These are phyloP conservation scores for Notarius quadriscutis DNA, from an alignment of 2,113 vertebrate species.

Conservation along the genomic window DNA sequence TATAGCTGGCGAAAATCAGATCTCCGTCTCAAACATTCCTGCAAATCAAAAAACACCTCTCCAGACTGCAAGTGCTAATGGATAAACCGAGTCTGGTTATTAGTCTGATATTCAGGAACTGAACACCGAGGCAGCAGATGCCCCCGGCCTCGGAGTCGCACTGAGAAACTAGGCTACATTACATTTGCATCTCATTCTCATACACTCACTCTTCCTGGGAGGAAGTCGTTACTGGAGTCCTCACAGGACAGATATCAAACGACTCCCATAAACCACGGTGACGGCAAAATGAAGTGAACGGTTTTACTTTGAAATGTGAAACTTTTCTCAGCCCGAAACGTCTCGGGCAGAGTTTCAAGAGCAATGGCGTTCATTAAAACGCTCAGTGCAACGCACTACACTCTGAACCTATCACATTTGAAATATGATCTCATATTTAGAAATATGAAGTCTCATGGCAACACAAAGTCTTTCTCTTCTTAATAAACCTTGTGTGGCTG, in stretches of 20 bases:
- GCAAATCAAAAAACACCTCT: not conserved
- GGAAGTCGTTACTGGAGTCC: not conserved
- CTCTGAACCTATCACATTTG: not conserved
- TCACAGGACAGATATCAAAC: constrained; percentile 6
- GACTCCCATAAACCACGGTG: not conserved
- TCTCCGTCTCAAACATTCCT: not conserved
- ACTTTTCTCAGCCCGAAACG: not conserved
- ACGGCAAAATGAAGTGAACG: not conserved
- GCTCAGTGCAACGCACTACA: not conserved
- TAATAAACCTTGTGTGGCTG: not conserved
- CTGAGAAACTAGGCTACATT: constrained; percentile 30
- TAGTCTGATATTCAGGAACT: constrained; percentile 30
- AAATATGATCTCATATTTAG: too few species aligned
- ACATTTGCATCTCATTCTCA: constrained; percentile 44
- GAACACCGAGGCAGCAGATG: not conserved
- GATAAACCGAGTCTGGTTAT: not conserved
- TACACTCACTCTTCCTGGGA: not conserved
- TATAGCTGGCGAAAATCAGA: not conserved
- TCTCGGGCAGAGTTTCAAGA: not conserved
- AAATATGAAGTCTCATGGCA: not conserved
- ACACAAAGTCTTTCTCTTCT: not conserved
- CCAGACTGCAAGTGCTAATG: not conserved
- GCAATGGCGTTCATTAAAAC: not conserved
- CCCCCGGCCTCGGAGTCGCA: not conserved
- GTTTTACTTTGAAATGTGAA: constrained; percentile 9